Percentiles rank a stretch among this genome's conserved stretches.
phyloP scores from a whole-genome alignment of 2,888 invertebrate species.

The Drosophila antonietae region DNA sequence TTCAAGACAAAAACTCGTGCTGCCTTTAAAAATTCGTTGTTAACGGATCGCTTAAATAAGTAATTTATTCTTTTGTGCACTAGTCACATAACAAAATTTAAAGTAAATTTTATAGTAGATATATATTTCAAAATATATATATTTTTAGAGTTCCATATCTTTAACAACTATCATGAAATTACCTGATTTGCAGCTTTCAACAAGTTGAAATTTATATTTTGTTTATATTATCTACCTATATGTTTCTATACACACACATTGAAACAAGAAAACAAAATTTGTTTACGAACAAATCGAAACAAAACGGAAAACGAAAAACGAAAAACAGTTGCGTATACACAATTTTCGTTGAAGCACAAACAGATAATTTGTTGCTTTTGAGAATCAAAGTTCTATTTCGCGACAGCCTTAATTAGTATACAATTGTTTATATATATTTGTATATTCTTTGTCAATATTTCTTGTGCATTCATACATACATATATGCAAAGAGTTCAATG shows the following conservation, averaged over 20 bases:
- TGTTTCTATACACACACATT: neutral
- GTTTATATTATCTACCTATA: neutral
- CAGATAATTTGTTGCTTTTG: constrained; percentile 24
- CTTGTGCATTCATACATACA: neutral
- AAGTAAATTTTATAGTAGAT: neutral
- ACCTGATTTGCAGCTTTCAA: constrained; percentile 5
- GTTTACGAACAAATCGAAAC: constrained; percentile 64
- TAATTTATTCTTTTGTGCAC: neutral
- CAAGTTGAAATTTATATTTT: constrained; percentile 1
- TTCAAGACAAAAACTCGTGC: neutral
- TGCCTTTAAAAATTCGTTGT: constrained; percentile 2
- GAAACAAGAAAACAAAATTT: constrained; percentile 41
- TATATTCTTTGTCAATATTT: neutral
- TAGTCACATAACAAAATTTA: neutral
- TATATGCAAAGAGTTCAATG: constrained; percentile 52
- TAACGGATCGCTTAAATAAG: neutral
- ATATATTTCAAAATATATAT: neutral
- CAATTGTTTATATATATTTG: neutral
- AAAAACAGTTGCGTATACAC: constrained; percentile 29
- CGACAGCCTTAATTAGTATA: constrained; percentile 12
- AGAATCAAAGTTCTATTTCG: constrained; percentile 23
- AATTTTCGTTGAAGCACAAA: constrained; percentile 17
- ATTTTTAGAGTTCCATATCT: neutral
- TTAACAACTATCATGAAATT: neutral
- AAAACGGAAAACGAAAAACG: constrained; percentile 50